These are phyloP conservation scores for Limnephilus auricula DNA, from an alignment of 2,888 invertebrate species.

Conservation along the genomic window DNA sequence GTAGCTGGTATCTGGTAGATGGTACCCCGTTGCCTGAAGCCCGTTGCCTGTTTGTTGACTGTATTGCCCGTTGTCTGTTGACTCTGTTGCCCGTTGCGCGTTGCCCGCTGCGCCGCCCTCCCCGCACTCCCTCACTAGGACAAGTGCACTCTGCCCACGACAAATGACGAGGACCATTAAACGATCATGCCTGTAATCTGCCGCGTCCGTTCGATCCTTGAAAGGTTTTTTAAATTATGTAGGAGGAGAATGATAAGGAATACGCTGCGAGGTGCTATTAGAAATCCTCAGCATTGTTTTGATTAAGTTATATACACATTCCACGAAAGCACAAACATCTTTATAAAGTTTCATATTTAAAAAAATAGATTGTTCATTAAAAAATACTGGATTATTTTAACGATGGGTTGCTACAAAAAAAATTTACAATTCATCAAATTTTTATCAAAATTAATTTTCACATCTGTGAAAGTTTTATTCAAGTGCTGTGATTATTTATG, in stretches of 20 bases:
- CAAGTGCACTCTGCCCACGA: conserved; percentile 41
- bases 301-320: not conserved
- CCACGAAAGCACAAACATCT: not conserved
- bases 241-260: conserved; percentile 3
- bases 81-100: not conserved
- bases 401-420: no score
- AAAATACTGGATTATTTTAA: no score
- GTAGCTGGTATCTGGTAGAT: not conserved
- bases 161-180: conserved; percentile 52
- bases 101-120: not conserved
- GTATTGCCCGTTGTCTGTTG: not conserved
- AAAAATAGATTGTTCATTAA: not conserved
- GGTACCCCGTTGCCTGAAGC: not conserved
- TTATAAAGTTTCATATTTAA: not conserved
- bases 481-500: no score
- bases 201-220: conserved; percentile 18
- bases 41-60: not conserved
- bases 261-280: not conserved
- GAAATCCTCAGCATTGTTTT: not conserved
- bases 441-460: no score
- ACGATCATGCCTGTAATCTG: conserved; percentile 38
- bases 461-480: no score
- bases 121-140: not conserved
- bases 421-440: no score
- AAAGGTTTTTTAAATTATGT: conserved; percentile 31